A percentile compares a stretch with the other conserved stretches of the same genome.
Evolutionary conservation across 2,113 vertebrate genomes (phyloP).

Genomic region (Toxostoma redivivum): DNA sequence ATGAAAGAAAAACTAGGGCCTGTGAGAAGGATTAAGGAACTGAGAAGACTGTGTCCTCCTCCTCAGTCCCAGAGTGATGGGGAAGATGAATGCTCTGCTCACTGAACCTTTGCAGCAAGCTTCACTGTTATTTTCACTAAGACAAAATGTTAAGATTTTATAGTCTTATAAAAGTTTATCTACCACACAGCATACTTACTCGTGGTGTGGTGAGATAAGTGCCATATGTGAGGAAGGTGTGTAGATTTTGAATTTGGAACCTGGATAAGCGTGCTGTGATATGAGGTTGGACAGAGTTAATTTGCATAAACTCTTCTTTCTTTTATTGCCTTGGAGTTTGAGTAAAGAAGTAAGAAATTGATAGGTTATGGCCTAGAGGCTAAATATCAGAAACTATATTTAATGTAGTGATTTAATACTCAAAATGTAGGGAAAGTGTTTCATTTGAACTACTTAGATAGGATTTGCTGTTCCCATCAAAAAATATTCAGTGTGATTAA

Average conservation of each 20-base stretch:
- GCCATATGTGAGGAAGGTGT: background rate
- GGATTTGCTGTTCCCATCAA: background rate
- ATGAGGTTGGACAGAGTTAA: background rate
- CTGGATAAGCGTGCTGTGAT: background rate
- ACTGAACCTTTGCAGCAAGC: background rate
- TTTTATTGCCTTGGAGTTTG: background rate
- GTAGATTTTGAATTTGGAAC: background rate
- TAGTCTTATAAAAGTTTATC: conserved; percentile 49
- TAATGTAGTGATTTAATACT: background rate
- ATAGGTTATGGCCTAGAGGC: background rate
- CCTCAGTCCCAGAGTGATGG: background rate
- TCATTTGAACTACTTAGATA: background rate
- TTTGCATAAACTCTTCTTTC: conserved; percentile 9
- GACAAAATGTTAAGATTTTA: conserved; percentile 22
- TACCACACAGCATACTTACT: background rate
- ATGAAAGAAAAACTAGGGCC: background rate
- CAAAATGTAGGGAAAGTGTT: background rate
- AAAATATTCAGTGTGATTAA: background rate
- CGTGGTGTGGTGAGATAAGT: conserved; percentile 23
- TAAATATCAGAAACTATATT: background rate
- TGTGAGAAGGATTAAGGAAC: background rate
- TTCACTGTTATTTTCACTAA: background rate
- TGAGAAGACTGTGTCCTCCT: background rate
- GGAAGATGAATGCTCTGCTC: background rate
- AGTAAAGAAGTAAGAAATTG: background rate